phyloP scores from a whole-genome alignment of 2,888 invertebrate genomes.

The Rhingia rostrata region DNA sequence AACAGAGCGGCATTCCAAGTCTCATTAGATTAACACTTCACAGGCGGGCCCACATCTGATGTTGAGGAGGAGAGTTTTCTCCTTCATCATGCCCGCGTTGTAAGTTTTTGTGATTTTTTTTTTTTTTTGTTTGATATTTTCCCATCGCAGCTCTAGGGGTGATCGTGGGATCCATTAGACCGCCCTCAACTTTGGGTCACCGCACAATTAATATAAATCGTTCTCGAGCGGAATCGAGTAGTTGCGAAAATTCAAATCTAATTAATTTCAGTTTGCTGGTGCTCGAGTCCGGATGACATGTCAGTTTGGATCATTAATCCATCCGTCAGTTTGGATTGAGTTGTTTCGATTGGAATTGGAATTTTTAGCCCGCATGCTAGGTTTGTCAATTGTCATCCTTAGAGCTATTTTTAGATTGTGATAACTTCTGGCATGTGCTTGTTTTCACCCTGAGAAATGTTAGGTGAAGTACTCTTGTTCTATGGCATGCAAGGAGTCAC shows the following conservation, averaged over 20 bases:
- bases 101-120: conserved; percentile 28
- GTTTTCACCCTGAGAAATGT: conserved; percentile 20
- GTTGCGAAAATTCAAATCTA: conserved; percentile 67
- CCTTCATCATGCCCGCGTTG: conserved; percentile 28
- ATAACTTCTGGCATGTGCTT: conserved; percentile 56
- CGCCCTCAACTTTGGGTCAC: conserved; percentile 42
- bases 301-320: conserved; percentile 49
- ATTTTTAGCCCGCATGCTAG: conserved; percentile 40
- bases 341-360: conserved; percentile 41
- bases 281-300: not conserved
- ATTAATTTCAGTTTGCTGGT: conserved; percentile 60
- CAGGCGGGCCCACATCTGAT: conserved; percentile 44
- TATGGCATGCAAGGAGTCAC: conserved; percentile 28
- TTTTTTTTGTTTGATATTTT: not conserved
- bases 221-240: conserved; percentile 45
- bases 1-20: conserved; percentile 1
- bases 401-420: conserved; percentile 40
- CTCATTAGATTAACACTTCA: conserved; percentile 34
- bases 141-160: conserved; percentile 25
- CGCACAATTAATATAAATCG: conserved; percentile 56
- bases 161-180: conserved; percentile 41
- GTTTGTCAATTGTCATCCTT: not conserved
- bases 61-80: conserved; percentile 42
- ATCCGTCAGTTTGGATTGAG: conserved; percentile 36
- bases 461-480: too few species aligned